A percentile compares a stretch with the other conserved stretches of the same genome.
These are phyloP conservation scores for Parasteatoda lunata DNA, from an alignment of 2,888 invertebrate species.

Conservation along the genomic window DNA sequence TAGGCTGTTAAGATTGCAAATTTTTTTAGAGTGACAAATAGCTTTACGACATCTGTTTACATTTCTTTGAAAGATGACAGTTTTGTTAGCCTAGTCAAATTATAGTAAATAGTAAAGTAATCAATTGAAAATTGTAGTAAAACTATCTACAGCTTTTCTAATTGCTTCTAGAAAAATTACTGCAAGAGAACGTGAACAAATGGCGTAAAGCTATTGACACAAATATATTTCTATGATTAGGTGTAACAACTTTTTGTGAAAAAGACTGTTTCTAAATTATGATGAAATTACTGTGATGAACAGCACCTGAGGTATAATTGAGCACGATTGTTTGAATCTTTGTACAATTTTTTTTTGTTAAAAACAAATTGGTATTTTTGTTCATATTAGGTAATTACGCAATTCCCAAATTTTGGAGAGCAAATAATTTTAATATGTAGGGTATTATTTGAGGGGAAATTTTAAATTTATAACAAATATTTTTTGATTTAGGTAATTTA, in stretches of 20 bases:
- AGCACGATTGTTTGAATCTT: conserved; percentile 55
- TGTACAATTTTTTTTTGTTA: conserved; percentile 53
- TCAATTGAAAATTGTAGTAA: no score
- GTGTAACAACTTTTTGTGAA: conserved; percentile 46
- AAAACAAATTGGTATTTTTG: conserved; percentile 36
- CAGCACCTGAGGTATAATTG: conserved; percentile 67
- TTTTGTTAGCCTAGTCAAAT: conserved; percentile 37
- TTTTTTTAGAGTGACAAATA: background rate
- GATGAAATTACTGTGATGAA: conserved; percentile 60
- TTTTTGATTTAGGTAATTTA: conserved; percentile 28
- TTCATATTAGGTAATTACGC: conserved; percentile 20
- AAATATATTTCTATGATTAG: conserved; percentile 28
- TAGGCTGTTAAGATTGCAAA: no score
- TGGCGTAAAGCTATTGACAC: conserved; percentile 60
- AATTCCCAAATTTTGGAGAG: conserved; percentile 20
- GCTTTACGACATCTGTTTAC: conserved; percentile 51
- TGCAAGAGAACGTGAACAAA: conserved; percentile 58
- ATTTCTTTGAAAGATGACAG: conserved; percentile 33
- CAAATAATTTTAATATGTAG: conserved; percentile 18
- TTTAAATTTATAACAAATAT: conserved; percentile 11
- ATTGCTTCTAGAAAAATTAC: conserved; percentile 11
- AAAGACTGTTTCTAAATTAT: conserved; percentile 60
- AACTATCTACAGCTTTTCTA: conserved; percentile 9
- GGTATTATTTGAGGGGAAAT: background rate
- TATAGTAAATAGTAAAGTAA: background rate